Evolutionary conservation across 2,888 invertebrate genomes (phyloP).

Genomic region (Trachelus troglodyta): DNA sequence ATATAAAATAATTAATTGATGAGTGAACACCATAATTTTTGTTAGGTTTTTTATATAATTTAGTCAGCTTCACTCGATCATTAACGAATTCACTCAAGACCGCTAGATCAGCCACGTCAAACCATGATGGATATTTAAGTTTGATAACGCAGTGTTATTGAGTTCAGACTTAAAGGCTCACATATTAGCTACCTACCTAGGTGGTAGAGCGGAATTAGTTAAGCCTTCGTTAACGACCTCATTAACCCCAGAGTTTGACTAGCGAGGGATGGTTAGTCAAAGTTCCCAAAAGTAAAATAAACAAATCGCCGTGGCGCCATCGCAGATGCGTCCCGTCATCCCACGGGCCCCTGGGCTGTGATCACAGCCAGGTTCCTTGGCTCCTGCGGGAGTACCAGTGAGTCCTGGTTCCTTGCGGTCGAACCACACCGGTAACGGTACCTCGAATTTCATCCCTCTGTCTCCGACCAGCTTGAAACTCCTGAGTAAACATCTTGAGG

Average conservation of each 20-base stretch:
- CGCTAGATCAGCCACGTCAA: background rate
- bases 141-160: background rate
- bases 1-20: background rate
- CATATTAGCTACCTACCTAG: background rate
- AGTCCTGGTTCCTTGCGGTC: constrained; percentile 17
- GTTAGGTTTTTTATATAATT: background rate
- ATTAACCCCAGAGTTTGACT: constrained; percentile 45
- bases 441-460: constrained; percentile 50
- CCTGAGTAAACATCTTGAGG: constrained; percentile 59
- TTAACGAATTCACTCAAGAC: background rate
- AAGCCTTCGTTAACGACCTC: constrained; percentile 56
- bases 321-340: constrained; percentile 64
- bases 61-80: background rate
- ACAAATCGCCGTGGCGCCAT: constrained; percentile 64
- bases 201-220: constrained; percentile 39
- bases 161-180: background rate
- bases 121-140: background rate
- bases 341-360: constrained; percentile 40
- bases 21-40: background rate
- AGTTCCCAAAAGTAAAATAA: constrained; percentile 55
- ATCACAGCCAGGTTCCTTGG: constrained; percentile 23
- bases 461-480: constrained; percentile 41
- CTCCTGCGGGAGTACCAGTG: constrained; percentile 3
- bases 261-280: constrained; percentile 2
- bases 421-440: constrained; percentile 22